Conservation (phyloP, 2,113 vertebrate species). For the Bungarus multicinctus region DNA sequence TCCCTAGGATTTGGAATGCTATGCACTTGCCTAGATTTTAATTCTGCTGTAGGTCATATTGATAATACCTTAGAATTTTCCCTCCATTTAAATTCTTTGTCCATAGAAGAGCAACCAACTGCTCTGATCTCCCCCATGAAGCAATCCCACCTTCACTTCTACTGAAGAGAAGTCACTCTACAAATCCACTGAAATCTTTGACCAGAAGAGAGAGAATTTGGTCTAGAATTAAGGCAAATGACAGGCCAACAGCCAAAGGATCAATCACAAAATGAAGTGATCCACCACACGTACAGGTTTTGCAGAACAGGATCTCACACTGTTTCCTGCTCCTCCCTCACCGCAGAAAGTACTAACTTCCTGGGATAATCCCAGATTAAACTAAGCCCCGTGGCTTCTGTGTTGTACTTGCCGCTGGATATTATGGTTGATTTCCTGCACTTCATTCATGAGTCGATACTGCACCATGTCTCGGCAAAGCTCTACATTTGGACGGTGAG, state of each 20-base stretch:
- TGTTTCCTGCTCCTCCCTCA: neutral
- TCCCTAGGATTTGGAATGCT: too few relatives aligned
- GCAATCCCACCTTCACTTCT: neutral
- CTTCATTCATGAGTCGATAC: conserved; percentile 74
- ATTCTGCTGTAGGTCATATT: neutral
- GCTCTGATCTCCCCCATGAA: neutral
- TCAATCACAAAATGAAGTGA: neutral
- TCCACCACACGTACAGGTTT: neutral
- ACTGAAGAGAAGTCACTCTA: neutral
- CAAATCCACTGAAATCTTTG: neutral
- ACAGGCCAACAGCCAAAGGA: neutral
- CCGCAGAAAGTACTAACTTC: neutral
- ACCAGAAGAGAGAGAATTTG: neutral
- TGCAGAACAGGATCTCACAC: neutral
- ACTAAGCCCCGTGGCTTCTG: neutral
- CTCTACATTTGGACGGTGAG: conserved; percentile 78
- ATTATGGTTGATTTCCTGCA: conserved; percentile 75
- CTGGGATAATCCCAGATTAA: neutral
- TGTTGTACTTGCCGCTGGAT: conserved; percentile 70
- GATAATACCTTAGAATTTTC: neutral
- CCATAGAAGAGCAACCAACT: neutral
- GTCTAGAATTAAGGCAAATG: neutral
- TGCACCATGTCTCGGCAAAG: conserved; percentile 79
- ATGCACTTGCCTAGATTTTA: neutral
- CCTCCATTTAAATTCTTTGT: neutral